phyloP scores from a whole-genome alignment of 1,140 invertebrate species.

The Cardiocondyla obscurior region DNA sequence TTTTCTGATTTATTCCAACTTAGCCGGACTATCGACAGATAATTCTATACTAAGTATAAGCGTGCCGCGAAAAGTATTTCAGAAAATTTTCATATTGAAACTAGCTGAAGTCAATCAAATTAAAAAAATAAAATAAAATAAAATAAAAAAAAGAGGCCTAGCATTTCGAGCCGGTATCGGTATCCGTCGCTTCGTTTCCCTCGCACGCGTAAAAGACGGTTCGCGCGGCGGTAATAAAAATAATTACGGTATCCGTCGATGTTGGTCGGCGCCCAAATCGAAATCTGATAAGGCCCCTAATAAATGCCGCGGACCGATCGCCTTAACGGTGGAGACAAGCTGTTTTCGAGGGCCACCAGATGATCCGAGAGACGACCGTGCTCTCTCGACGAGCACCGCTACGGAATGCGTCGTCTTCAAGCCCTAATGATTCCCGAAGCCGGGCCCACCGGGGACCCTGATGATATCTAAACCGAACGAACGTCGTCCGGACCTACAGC shows the following conservation, averaged over 20 bases:
- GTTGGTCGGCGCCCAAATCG: conserved; percentile 61
- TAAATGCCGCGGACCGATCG: conserved; percentile 68
- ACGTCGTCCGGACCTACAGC: conserved; percentile 42
- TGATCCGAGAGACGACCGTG: conserved; percentile 58
- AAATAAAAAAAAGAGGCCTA: neutral
- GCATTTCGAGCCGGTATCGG: conserved; percentile 22
- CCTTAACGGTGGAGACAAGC: conserved; percentile 46
- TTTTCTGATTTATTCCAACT: neutral
- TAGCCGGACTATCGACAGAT: neutral
- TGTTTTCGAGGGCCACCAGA: conserved; percentile 60
- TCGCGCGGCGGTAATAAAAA: conserved; percentile 70
- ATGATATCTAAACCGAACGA: conserved; percentile 69
- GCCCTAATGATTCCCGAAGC: conserved; percentile 71
- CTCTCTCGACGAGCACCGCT: conserved; percentile 30
- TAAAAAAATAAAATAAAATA: too few relatives aligned
- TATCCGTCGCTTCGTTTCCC: neutral
- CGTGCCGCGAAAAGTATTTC: neutral
- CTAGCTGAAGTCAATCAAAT: neutral
- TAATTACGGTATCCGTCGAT: conserved; percentile 72
- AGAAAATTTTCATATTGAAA: neutral
- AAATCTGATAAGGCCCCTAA: conserved; percentile 73
- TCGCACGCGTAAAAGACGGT: conserved; percentile 10
- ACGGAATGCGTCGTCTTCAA: conserved; percentile 67
- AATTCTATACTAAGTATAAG: neutral
- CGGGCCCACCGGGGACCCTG: conserved; percentile 63